Base-by-base conservation (phyloP, 2,113 vertebrate genomes). In the Cheirogaleus medius region DNA sequence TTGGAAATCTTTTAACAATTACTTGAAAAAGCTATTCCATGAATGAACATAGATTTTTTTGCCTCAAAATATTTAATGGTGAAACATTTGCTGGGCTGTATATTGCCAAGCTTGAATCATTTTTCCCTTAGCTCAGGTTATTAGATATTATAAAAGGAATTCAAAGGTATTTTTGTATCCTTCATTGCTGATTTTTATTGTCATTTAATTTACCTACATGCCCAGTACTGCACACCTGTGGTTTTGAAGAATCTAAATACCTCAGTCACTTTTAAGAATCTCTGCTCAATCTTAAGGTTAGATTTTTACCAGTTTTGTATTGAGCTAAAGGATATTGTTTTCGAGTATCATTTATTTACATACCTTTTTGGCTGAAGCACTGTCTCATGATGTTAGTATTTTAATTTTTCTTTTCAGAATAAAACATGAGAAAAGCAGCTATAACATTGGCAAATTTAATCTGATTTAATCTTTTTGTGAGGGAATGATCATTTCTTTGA, bases 191-290 rank as follows among this genome's bases (percentile, higher is more conserved):
- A 85, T 64, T 90, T 92, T 95, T 54, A 58, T 73, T 76, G 85
- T 74, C 77, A 74, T 54, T 71, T 63, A 21, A 8, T 92, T 88
- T 73, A 63, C 52, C 13, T 97, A 90, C 94, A 85, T 94, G 3
- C 73, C n/a, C 49, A 92, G 64, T 93, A 87, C 98, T 97, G 60
- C 69, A 97, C 60, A 86, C 68, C 56, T 97, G 54, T 97, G 86
- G n/a, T 90, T 92, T 97, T 96, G 37, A 96, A 87, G 91, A 93
- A 58, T 3, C 94, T 94, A 96, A 98, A 96, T 98, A 98, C 97
- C 97, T 98, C 95, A 12, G 94, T 95, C 93, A 96, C 52, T 91
- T 97, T 94, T 87, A 82, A 97, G 96, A 90, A 83, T 95, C 95
- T 92, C n/a, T 94, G n/a, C 86, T 94, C 89, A 86, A 54, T 91